These are phyloP conservation scores for Meloidogyne floridensis DNA, from an alignment of 1,140 invertebrate species.

Conservation along the genomic window DNA sequence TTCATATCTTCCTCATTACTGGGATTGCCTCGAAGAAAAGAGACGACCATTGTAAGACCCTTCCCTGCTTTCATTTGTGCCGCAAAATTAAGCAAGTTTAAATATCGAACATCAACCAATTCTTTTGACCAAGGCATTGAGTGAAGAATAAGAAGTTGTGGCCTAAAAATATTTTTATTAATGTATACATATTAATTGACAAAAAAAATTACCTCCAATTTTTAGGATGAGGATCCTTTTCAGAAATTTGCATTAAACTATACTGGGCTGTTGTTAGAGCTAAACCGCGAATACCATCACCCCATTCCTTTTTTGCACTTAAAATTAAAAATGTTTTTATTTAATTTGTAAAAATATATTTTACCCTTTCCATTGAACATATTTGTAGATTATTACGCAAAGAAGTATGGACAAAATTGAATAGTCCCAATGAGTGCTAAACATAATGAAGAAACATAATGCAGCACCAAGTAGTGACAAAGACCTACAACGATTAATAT, in stretches of 20 bases:
- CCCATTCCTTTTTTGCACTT: conserved; percentile 99
- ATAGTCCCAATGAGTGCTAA: conserved; percentile 98
- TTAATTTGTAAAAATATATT: background rate
- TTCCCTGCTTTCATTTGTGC: conserved; percentile 69
- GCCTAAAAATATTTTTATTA: conserved; percentile 18
- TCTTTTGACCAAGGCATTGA: conserved; percentile 56
- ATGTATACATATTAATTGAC: background rate
- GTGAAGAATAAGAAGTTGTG: conserved; percentile 57
- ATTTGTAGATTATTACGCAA: conserved; percentile 87
- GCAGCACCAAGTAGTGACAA: conserved; percentile 87
- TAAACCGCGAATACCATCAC: conserved; percentile 94
- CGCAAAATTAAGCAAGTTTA: conserved; percentile 61
- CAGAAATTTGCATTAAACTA: conserved; percentile 73
- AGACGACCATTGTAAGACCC: conserved; percentile 86
- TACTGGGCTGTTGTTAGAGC: conserved; percentile 93
- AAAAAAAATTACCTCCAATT: conserved; percentile 51
- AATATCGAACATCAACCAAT: conserved; percentile 59
- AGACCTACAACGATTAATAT: conserved; percentile 64
- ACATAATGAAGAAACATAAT: conserved; percentile 97
- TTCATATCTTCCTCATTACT: conserved; percentile 48
- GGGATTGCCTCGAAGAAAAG: conserved; percentile 78
- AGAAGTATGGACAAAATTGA: conserved; percentile 81
- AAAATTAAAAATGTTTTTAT: conserved; percentile 1
- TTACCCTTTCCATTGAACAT: conserved; percentile 96
- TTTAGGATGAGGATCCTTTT: conserved; percentile 63